A percentile compares a stretch with the other conserved stretches of the same genome.
phyloP scores from a whole-genome alignment of 2,888 invertebrate genomes.

The Drosophila trichaetosa region DNA sequence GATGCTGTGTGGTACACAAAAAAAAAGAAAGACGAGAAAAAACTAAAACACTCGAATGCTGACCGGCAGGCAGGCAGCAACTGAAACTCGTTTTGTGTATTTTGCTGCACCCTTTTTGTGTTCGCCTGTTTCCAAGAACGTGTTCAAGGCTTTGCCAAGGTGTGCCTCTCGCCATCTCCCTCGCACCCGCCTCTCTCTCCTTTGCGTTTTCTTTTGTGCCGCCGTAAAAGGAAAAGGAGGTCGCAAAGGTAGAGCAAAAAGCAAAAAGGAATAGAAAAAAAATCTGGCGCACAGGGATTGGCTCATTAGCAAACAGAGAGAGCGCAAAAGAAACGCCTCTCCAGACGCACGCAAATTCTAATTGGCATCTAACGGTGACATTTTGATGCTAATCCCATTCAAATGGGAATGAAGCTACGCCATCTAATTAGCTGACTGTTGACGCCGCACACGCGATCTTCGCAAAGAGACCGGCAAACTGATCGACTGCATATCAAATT shows the following conservation, averaged over 20 bases:
- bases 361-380: conserved; percentile 41
- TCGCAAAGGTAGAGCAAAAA: conserved; percentile 50
- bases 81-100: conserved; percentile 70
- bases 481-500: conserved; percentile 48
- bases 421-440: conserved; percentile 5
- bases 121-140: conserved; percentile 67
- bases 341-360: conserved; percentile 19
- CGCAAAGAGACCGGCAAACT: conserved; percentile 68
- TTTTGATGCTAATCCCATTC: conserved; percentile 27
- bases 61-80: conserved; percentile 49
- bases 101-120: conserved; percentile 68
- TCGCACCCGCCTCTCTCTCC: background rate
- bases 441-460: conserved; percentile 50
- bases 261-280: conserved; percentile 12
- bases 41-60: conserved; percentile 51
- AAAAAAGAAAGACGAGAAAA: conserved; percentile 20
- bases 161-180: conserved; percentile 35
- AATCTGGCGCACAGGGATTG: conserved; percentile 44
- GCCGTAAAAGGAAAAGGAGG: conserved; percentile 65
- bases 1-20: conserved; percentile 54
- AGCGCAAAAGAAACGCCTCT: conserved; percentile 39
- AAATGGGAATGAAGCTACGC: conserved; percentile 36
- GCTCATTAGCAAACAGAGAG: conserved; percentile 9
- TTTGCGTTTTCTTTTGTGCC: conserved; percentile 4
- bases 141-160: conserved; percentile 73